Evolutionary conservation across 2,113 vertebrate species (phyloP), one percentile per base, ranked within the genome.

Genomic region (Accipiter cooperii): DNA sequence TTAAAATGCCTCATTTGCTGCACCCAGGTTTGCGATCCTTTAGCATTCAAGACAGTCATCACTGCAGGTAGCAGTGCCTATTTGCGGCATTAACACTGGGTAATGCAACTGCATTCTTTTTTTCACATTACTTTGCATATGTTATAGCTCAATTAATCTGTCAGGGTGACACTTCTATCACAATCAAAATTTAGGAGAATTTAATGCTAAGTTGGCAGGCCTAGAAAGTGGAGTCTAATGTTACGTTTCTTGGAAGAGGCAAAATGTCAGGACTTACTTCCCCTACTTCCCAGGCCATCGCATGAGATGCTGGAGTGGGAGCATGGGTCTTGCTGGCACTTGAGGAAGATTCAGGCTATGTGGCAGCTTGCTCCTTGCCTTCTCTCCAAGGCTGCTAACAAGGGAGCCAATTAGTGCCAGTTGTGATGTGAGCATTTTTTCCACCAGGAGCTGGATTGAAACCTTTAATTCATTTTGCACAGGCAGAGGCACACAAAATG

Each of bases 381-480:
- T 10, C 60, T 20, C 71, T 18, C 34, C 0, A 0, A 73, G 87
- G 55, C 87, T 63, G 73, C 92, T 92, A 55, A 65, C 84, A 19
- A 89, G 90, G 92, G 90, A 97, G 68, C 86, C 93, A 96, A 81
- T 96, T 96, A 97, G 64, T 71, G 69, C 64, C 36, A 34, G 77
- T 15, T 52, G 83, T 70, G 77, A 93, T 85, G 81, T 15, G 69
- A 97, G 69, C 75, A 17, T 69, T 76, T 82, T 26, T 76, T 55
- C 82, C 69, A 76, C 63, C 51, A 90, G 54, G 77, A 84, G 77
- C 46, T 17, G 6, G 33, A 57, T 28, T 60, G 93, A 95, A 93
- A 78, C 44, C 83, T 92, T 88, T 28, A 42, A 61, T 89, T 90
- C 46, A 1, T 83, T 93, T 81, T 78, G 73, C 46, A 52, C 69